A percentile compares a stretch with the other conserved stretches of the same genome.
Conservation (phyloP, 2,113 vertebrate species). For the Calyptomena viridis region DNA sequence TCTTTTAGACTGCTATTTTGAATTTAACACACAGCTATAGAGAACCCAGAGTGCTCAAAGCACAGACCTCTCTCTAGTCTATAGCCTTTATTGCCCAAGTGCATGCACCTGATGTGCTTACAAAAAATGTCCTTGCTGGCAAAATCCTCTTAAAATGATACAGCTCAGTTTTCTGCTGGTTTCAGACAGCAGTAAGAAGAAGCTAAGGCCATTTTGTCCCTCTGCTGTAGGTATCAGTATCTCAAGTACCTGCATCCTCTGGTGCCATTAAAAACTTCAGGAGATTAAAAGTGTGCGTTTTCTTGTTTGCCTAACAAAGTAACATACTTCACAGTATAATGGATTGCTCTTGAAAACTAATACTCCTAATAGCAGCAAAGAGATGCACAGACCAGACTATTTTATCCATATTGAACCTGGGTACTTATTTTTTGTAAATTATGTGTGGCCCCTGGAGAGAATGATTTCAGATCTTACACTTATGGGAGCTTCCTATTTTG, state of each 20-base stretch:
- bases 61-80: not conserved
- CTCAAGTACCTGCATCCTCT: slow-evolving; percentile 40
- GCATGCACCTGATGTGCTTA: slow-evolving; percentile 11
- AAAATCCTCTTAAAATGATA: slow-evolving; percentile 36
- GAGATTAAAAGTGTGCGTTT: slow-evolving; percentile 45
- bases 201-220: slow-evolving; percentile 1
- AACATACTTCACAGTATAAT: slow-evolving; percentile 26
- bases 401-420: not conserved
- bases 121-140: slow-evolving; percentile 12
- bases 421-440: not conserved
- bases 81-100: not conserved
- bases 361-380: slow-evolving; percentile 8
- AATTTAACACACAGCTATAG: slow-evolving; percentile 3
- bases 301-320: slow-evolving; percentile 46
- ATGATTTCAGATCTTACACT: not conserved
- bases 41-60: not conserved
- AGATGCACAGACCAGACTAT: not conserved
- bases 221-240: slow-evolving; percentile 35
- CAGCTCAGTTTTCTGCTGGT: not conserved
- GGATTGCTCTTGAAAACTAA: slow-evolving; percentile 42
- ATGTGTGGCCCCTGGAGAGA: not conserved
- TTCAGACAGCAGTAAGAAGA: not conserved
- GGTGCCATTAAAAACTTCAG: slow-evolving; percentile 52
- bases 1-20: not conserved
- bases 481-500: not conserved